Conservation (phyloP, 2,888 invertebrate species). For the Mesoligia furuncula region DNA sequence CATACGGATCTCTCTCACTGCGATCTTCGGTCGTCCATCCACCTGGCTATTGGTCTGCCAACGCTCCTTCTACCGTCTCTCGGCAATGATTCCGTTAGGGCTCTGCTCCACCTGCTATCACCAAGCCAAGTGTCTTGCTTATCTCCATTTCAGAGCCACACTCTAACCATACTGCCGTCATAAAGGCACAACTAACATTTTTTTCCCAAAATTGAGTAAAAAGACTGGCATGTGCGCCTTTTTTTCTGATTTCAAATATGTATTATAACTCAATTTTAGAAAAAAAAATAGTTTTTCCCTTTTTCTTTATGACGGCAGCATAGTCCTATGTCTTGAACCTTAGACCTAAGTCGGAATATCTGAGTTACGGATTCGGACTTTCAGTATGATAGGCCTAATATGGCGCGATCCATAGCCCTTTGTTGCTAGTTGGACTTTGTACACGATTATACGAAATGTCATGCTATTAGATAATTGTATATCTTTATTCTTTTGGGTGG, state of each 20-base stretch:
- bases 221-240: too few species aligned
- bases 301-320: too few species aligned
- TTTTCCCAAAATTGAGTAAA: too few species aligned
- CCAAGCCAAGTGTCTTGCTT: background rate
- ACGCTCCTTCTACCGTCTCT: background rate
- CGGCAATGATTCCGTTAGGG: background rate
- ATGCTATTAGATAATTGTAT: conserved; percentile 19
- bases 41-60: background rate
- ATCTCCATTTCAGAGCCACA: background rate
- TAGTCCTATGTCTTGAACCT: background rate
- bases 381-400: background rate
- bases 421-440: background rate
- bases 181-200: too few species aligned
- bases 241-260: too few species aligned
- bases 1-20: background rate
- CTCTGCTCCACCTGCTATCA: background rate
- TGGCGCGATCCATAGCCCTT: background rate
- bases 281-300: too few species aligned
- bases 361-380: background rate
- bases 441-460: background rate
- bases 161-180: too few species aligned
- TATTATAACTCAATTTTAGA: too few species aligned
- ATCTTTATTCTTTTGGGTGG: too few species aligned
- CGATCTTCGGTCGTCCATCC: background rate
- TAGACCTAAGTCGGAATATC: background rate